Percentiles rank a stretch among this genome's conserved stretches.
Conservation (phyloP, 2,797 vertebrate species). For the Bucorvus abyssinicus region DNA sequence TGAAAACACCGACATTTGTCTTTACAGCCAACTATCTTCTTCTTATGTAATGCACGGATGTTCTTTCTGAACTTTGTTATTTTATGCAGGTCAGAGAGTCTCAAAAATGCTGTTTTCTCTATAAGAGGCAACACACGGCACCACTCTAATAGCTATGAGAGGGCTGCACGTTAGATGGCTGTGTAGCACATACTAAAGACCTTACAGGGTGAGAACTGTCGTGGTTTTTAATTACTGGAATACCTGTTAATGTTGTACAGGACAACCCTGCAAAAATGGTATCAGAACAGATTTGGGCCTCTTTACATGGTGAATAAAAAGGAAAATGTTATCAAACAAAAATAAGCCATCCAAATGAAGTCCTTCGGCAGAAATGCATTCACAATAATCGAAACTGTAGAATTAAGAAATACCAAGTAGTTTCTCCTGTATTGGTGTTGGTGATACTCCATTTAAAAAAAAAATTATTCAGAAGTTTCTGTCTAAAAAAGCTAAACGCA, state of each 20-base stretch:
- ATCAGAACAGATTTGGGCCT: not conserved
- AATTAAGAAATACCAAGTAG: not conserved
- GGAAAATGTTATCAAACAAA: not conserved
- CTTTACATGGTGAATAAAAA: not conserved
- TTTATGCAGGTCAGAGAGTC: not conserved
- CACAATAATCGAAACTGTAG: not conserved
- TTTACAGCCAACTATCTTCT: not conserved
- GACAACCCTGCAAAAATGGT: not conserved
- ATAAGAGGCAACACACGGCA: not conserved
- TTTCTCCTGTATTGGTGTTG: not conserved
- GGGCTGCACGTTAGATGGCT: not conserved
- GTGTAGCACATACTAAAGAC: not conserved
- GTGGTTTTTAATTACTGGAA: not conserved
- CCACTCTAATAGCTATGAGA: rapidly evolving
- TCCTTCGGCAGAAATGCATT: not conserved
- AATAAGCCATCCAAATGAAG: not conserved
- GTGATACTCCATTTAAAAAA: not conserved
- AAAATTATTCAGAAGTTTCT: not conserved
- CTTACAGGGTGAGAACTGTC: not conserved
- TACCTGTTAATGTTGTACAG: not conserved
- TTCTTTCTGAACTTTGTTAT: not conserved
- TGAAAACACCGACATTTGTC: not conserved
- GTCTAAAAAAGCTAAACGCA: not conserved
- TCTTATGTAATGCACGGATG: not conserved
- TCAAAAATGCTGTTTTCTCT: not conserved